These are phyloP conservation scores for Rhinella marina DNA, from an alignment of 2,797 vertebrate species.

Conservation along the genomic window DNA sequence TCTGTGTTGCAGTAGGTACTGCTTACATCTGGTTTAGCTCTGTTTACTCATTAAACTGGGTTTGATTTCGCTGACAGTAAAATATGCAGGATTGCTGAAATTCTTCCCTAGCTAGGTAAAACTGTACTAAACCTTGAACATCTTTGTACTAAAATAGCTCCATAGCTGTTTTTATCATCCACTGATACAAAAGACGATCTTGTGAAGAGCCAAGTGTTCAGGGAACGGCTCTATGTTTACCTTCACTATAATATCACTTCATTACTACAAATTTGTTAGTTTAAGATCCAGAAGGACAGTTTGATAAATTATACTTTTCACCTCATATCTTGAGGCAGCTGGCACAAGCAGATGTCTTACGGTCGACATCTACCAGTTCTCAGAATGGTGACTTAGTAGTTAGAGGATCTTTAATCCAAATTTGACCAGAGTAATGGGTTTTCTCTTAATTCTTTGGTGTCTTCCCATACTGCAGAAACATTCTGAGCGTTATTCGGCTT, in stretches of 20 bases:
- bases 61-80: not conserved
- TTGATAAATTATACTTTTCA: not conserved
- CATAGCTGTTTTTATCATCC: not conserved
- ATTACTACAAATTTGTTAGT: not conserved
- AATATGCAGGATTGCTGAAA: not conserved
- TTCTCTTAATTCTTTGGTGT: too few relatives aligned
- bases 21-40: not conserved
- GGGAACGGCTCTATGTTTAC: too few relatives aligned
- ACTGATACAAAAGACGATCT: not conserved
- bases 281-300: not conserved
- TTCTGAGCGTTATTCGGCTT: too few relatives aligned
- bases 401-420: not conserved
- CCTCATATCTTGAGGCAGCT: not conserved
- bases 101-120: not conserved
- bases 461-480: too few relatives aligned
- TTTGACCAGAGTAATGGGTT: too few relatives aligned
- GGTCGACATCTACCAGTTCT: not conserved
- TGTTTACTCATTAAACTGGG: not conserved
- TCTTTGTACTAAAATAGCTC: not conserved
- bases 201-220: too few relatives aligned
- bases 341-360: not conserved
- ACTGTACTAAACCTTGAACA: not conserved
- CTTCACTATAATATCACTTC: too few relatives aligned
- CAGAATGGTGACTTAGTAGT: not conserved
- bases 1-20: not conserved